These are phyloP conservation scores for Aurelia coerulea DNA, from an alignment of 30 jellyfish, hydroid and myxozoan genomes.

Conservation along the genomic window DNA sequence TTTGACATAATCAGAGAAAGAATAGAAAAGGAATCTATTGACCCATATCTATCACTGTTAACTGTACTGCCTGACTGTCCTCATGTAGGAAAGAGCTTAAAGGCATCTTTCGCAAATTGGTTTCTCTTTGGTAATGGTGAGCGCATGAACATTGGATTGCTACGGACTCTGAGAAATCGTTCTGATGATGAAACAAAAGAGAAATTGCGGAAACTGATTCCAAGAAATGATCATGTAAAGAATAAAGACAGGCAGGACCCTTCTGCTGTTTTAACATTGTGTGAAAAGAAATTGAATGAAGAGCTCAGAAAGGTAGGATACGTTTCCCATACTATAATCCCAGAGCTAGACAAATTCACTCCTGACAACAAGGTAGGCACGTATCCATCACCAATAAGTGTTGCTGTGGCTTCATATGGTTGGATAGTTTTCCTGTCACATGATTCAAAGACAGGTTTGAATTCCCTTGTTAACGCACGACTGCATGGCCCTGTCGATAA, in stretches of 20 bases:
- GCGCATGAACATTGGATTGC: not conserved
- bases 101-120: slow-evolving; percentile 1
- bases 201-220: slow-evolving; percentile 2
- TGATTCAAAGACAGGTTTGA: not conserved
- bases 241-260: slow-evolving; percentile 64
- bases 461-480: slow-evolving; percentile 3
- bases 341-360: slow-evolving; percentile 28
- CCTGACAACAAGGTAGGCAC: slow-evolving; percentile 20
- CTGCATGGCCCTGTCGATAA: slow-evolving; percentile 43
- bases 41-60: slow-evolving; percentile 17
- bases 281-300: not conserved
- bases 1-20: not conserved
- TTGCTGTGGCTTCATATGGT: slow-evolving; percentile 35
- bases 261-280: slow-evolving; percentile 40
- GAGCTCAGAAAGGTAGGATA: not conserved
- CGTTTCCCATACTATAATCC: slow-evolving; percentile 39
- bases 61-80: slow-evolving; percentile 53
- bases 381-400: slow-evolving; percentile 26
- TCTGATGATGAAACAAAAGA: slow-evolving; percentile 15
- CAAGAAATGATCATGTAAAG: slow-evolving; percentile 44
- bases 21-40: slow-evolving; percentile 12
- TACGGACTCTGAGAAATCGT: slow-evolving; percentile 43
- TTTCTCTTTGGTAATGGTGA: too few species aligned
- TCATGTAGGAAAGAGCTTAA: not conserved
- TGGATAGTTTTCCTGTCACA: slow-evolving; percentile 14